A percentile compares a stretch with the other conserved stretches of the same genome.
These are phyloP conservation scores for Apostichopus californicus DNA, from an alignment of 35 echinoderm and acorn worm species.

Conservation along the genomic window DNA sequence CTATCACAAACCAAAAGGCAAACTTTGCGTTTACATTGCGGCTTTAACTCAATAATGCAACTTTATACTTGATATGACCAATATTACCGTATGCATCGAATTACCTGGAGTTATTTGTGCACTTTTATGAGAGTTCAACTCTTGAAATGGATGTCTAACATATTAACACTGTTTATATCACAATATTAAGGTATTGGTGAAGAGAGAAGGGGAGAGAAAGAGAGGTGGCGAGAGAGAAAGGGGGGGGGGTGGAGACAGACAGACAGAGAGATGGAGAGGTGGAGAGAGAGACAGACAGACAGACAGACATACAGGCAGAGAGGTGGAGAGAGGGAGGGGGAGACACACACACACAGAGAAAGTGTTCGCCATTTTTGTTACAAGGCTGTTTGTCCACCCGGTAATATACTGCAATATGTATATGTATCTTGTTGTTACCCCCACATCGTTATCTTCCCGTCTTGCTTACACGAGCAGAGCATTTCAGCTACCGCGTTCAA, in stretches of 20 bases:
- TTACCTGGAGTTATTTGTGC: no score
- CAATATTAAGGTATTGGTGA: no score
- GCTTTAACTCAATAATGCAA: no score
- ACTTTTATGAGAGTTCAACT: no score
- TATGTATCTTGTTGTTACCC: background rate
- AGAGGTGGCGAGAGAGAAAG: background rate
- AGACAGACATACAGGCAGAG: background rate
- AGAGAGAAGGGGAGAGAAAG: background rate
- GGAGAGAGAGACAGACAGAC: background rate
- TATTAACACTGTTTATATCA: background rate
- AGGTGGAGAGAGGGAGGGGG: background rate
- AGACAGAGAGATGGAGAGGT: background rate
- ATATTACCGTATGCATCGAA: no score
- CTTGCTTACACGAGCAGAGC: background rate
- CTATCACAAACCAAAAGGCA: background rate
- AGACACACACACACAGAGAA: background rate
- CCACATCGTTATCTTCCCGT: background rate
- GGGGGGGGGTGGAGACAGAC: no score
- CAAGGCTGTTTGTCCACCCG: no score
- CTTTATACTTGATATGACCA: no score
- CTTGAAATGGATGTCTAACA: background rate
- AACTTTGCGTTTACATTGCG: background rate
- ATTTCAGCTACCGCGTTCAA: background rate
- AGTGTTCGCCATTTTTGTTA: background rate
- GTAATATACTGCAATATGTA: no score